Evolutionary conservation across 2,888 invertebrate genomes (phyloP).

Genomic region (Drosophila leonis): DNA sequence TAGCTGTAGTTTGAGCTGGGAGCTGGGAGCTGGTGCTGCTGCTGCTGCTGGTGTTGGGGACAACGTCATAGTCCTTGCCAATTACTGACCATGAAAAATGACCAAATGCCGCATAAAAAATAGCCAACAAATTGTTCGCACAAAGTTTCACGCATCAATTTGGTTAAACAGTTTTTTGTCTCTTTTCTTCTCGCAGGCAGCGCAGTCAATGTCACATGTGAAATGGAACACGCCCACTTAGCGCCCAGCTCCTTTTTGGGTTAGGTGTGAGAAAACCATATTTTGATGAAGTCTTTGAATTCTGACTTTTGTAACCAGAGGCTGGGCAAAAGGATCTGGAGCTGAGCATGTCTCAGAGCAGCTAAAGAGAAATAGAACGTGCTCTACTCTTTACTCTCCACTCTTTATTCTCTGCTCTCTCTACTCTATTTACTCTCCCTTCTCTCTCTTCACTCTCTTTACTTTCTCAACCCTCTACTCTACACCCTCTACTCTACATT

Average conservation of each 20-base stretch:
- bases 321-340: too few species aligned
- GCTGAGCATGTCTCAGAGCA: not conserved
- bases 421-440: too few species aligned
- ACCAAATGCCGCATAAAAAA: slow-evolving; percentile 58
- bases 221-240: not conserved
- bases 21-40: not conserved
- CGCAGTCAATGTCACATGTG: slow-evolving; percentile 25
- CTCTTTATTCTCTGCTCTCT: not conserved
- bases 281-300: slow-evolving; percentile 1
- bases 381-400: not conserved
- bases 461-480: too few species aligned
- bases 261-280: not conserved
- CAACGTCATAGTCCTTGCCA: slow-evolving; percentile 46
- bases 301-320: not conserved
- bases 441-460: too few species aligned
- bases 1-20: not conserved
- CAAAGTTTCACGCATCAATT: slow-evolving; percentile 59
- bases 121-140: slow-evolving; percentile 37
- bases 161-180: slow-evolving; percentile 47
- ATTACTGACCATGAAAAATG: slow-evolving; percentile 67
- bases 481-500: too few species aligned
- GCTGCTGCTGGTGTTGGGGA: not conserved
- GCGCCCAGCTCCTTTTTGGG: not conserved
- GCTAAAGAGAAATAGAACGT: not conserved
- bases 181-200: too few species aligned